A percentile compares a stretch with the other conserved stretches of the same genome.
Evolutionary conservation across 2,888 invertebrate species (phyloP).

Genomic region (Drosophila mercatorum): DNA sequence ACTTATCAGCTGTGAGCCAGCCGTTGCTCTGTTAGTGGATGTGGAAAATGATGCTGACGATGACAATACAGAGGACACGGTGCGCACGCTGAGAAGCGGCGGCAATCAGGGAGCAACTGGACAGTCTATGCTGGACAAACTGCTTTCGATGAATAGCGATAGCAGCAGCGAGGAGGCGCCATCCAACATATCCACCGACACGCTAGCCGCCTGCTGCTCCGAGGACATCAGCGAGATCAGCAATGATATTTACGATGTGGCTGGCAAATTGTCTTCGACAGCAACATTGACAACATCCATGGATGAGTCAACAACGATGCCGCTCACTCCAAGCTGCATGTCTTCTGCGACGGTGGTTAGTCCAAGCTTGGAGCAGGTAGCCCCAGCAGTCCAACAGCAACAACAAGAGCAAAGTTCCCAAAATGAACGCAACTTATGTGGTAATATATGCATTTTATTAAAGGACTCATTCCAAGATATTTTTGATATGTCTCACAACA

Average conservation of each 20-base stretch:
- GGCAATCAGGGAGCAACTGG: constrained; percentile 61
- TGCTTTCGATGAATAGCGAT: constrained; percentile 84
- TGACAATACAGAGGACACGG: constrained; percentile 82
- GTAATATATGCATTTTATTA: constrained; percentile 32
- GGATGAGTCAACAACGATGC: constrained; percentile 19
- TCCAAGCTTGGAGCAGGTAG: constrained; percentile 39
- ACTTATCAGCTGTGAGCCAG: constrained; percentile 22
- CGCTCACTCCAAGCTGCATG: constrained; percentile 9
- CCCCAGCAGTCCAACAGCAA: constrained; percentile 25
- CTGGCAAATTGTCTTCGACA: constrained; percentile 19
- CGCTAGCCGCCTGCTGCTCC: constrained; percentile 79
- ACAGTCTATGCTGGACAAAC: constrained; percentile 83
- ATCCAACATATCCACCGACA: constrained; percentile 82
- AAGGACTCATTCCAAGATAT: background rate
- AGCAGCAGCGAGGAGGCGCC: constrained; percentile 82
- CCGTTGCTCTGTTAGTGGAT: constrained; percentile 56
- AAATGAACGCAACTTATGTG: constrained; percentile 77
- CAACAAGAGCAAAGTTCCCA: constrained; percentile 67
- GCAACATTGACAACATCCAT: constrained; percentile 24
- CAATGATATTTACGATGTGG: constrained; percentile 80
- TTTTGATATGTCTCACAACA: background rate
- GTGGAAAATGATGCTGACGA: constrained; percentile 82
- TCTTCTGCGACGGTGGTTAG: constrained; percentile 9
- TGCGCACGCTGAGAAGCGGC: constrained; percentile 70
- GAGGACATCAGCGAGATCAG: constrained; percentile 82